Evolutionary conservation across 2,888 invertebrate genomes (phyloP), one percentile per base, ranked within the genome.

Genomic region (Lasioglossum figueresi): DNA sequence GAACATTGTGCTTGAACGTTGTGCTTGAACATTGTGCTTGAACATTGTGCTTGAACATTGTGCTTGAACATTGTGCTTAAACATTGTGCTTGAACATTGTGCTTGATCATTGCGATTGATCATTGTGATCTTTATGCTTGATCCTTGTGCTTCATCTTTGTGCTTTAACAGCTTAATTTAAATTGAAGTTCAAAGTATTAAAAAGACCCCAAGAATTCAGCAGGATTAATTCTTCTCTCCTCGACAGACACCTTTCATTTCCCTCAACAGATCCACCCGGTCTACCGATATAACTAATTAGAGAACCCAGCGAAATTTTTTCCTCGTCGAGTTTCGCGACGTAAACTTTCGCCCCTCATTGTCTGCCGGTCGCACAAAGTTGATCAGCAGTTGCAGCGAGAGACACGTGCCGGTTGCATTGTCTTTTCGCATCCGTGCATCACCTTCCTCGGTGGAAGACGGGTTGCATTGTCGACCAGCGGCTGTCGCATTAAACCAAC

Each of bases 341-440:
- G 10, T 27, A 12, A 68, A 68, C 71, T 23, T 80, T 59, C 70
- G 6, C n/a, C 59, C 43, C 23, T 6, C 12, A 37, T 79, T 59
- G 56, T 79, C 45, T 37, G 12, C 31, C 14, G 31, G 27, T n/a
- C 52, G 48, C 43, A 12, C 48, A 73, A 79, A 82, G 37, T 79
- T 75, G 63, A 80, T 71, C 40, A 63, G 19, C 23, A 70, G 56
- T 23, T 34, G 45, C 59, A n/a, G 27, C n/a, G 52, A 52, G 52
- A n/a, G 68, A 59, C 43, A 79, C 56, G 68, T 74, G 45, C 45
- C 5, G 16, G 1, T 10, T 14, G 52, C 68, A 48, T 79, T 73
- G 52, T 73, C 40, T 43, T 40, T 6, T n/a, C 31, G 66, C 59
- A n/a, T 27, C 45, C 48, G 59, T 27, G 27, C 19, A 4, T 43